These are phyloP conservation scores for Euwallacea similis DNA, from an alignment of 1,140 invertebrate species.

Conservation along the genomic window DNA sequence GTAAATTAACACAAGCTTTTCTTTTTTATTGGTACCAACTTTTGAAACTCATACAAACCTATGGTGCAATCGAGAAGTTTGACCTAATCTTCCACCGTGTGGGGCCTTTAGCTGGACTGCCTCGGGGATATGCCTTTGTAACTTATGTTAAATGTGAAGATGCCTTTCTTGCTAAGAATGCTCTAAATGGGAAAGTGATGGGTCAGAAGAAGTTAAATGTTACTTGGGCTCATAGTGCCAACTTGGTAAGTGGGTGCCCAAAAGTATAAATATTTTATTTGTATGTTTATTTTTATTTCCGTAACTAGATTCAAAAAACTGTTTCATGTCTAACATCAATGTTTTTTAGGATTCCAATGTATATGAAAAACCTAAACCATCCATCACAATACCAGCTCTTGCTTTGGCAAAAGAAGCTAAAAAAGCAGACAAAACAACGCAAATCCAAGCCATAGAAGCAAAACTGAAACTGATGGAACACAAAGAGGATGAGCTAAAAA, in stretches of 20 bases:
- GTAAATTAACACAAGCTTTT: slow-evolving; percentile 28
- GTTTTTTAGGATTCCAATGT: slow-evolving; percentile 60
- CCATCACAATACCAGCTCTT: slow-evolving; percentile 73
- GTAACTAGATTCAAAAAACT: not conserved
- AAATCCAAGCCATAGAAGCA: slow-evolving; percentile 85
- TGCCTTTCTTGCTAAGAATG: slow-evolving; percentile 66
- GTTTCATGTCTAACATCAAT: slow-evolving; percentile 24
- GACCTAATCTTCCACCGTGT: slow-evolving; percentile 90
- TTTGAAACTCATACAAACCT: slow-evolving; percentile 91
- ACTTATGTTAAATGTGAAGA: slow-evolving; percentile 74
- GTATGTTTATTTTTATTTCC: not conserved
- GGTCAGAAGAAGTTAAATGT: slow-evolving; percentile 77
- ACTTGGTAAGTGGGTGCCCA: slow-evolving; percentile 58
- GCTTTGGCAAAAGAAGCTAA: slow-evolving; percentile 70
- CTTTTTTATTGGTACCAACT: slow-evolving; percentile 82
- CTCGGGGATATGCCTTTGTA: slow-evolving; percentile 91
- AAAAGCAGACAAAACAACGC: slow-evolving; percentile 71
- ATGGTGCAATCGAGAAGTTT: slow-evolving; percentile 90
- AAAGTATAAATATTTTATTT: too few species aligned
- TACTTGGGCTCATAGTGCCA: slow-evolving; percentile 77
- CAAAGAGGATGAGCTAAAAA: slow-evolving; percentile 70
- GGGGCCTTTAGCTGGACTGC: slow-evolving; percentile 83
- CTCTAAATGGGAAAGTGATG: slow-evolving; percentile 74
- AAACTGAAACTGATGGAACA: slow-evolving; percentile 80
- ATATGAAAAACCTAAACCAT: slow-evolving; percentile 68